A percentile compares a stretch with the other conserved stretches of the same genome.
phyloP scores from a whole-genome alignment of 2,888 invertebrate species.

The Apoderus coryli region DNA sequence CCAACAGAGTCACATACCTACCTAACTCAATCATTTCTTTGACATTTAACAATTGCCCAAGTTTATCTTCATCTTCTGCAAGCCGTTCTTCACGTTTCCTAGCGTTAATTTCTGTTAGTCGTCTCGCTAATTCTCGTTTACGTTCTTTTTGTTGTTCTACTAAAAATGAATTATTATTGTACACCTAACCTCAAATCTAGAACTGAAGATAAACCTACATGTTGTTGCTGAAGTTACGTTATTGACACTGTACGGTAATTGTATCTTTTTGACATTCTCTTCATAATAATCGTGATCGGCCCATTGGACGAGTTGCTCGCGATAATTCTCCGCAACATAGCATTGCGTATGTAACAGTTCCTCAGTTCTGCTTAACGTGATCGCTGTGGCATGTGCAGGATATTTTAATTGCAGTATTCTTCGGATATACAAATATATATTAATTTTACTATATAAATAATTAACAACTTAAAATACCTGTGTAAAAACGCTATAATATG shows the following conservation, averaged over 20 bases:
- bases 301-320: slow-evolving; percentile 68
- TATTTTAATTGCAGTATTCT: slow-evolving; percentile 84
- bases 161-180: slow-evolving; percentile 15
- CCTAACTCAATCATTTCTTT: slow-evolving; percentile 65
- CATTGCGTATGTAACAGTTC: slow-evolving; percentile 73
- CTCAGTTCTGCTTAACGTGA: slow-evolving; percentile 77
- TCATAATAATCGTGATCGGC: slow-evolving; percentile 69
- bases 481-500: slow-evolving; percentile 77
- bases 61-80: slow-evolving; percentile 76
- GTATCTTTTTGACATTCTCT: slow-evolving; percentile 66
- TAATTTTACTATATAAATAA: too few relatives aligned
- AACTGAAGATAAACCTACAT: slow-evolving; percentile 31
- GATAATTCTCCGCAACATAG: slow-evolving; percentile 63
- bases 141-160: slow-evolving; percentile 78
- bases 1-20: too few relatives aligned
- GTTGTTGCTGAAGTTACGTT: slow-evolving; percentile 47
- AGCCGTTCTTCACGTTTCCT: slow-evolving; percentile 76
- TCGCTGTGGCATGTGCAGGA: slow-evolving; percentile 77
- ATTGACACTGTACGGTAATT: slow-evolving; percentile 65
- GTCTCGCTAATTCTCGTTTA: slow-evolving; percentile 68
- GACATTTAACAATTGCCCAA: slow-evolving; percentile 59
- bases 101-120: slow-evolving; percentile 80
- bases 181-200: slow-evolving; percentile 1
- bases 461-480: too few relatives aligned
- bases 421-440: too few relatives aligned